Evolutionary conservation across 2,888 invertebrate species (phyloP), one percentile per base, ranked within the genome.

Genomic region (Fragum fragum): DNA sequence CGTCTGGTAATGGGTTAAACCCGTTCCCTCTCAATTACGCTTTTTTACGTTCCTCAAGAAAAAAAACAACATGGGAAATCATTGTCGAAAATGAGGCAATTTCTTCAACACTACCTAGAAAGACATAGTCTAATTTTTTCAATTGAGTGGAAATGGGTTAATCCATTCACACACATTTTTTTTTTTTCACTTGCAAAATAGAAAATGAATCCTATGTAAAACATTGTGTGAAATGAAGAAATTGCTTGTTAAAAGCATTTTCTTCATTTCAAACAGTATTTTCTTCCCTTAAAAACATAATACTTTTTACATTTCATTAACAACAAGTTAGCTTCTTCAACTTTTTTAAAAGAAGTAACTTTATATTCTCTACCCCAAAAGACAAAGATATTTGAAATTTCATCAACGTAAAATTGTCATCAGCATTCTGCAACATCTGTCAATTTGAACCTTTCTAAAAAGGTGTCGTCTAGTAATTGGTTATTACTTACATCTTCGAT

Each of bases 401-500:
- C 21, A n/a, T 23, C 11, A 18, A 21, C 23, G 16, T 55, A 7
- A 23, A 21, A 9, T 7, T 11, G 6, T 55, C 55, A 55, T n/a
- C 16, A 21, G 6, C 7, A 39, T 6, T 39, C 39, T 39, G 39
- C 39, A 39, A 39, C 39, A 39, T 39, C 55, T 55, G 16, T 55
- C n/a, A 55, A 55, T n/a, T 55, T 55, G 55, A 1, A n/a, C 21
- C n/a, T 21, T 18, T 55, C 18, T 55, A 23, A 55, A 55, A 1
- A 21, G 16, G 1, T 21, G 21, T 6, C 6, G 21, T 2, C 21
- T 55, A 21, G 3, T 55, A n/a, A 55, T 21, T 18, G 39, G 39
- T 9, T 14, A 9, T 42, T 36, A 70, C 89, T 88, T 84, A 91
- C 91, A 74, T 91, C 92, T 72, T 91, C 91, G n/a, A 87, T 69